Conservation (phyloP, 2,888 invertebrate genomes). For the Agriopis leucophaearia region DNA sequence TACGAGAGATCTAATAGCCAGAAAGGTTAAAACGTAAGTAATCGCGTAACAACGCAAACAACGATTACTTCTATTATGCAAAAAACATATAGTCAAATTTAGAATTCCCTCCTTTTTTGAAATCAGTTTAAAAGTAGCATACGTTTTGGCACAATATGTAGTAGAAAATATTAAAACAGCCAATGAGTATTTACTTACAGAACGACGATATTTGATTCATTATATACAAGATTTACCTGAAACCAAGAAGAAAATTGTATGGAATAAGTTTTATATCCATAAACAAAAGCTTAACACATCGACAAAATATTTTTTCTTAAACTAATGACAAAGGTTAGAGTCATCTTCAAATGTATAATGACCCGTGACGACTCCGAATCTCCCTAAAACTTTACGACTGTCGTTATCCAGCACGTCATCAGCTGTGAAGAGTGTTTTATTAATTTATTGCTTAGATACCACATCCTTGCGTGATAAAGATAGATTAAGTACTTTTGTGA, state of each 20-base stretch:
- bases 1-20: not conserved
- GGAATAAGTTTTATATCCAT: not conserved
- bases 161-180: no score
- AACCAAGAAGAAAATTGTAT: not conserved
- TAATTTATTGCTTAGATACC: conserved; percentile 45
- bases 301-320: conserved; percentile 10
- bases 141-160: no score
- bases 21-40: not conserved
- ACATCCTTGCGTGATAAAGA: conserved; percentile 46
- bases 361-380: conserved; percentile 25
- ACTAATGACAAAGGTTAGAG: conserved; percentile 19
- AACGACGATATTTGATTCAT: no score
- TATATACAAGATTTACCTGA: not conserved
- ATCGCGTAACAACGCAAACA: no score
- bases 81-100: no score
- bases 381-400: conserved; percentile 44
- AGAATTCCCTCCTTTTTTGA: no score
- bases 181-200: no score
- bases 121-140: not conserved
- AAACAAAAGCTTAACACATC: not conserved
- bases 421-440: conserved; percentile 39
- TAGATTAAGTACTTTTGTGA: conserved; percentile 44
- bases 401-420: conserved; percentile 34
- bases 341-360: conserved; percentile 25
- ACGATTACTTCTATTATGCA: no score